Base-by-base conservation (phyloP, 2,113 vertebrate genomes). In the Pardalotus punctatus region DNA sequence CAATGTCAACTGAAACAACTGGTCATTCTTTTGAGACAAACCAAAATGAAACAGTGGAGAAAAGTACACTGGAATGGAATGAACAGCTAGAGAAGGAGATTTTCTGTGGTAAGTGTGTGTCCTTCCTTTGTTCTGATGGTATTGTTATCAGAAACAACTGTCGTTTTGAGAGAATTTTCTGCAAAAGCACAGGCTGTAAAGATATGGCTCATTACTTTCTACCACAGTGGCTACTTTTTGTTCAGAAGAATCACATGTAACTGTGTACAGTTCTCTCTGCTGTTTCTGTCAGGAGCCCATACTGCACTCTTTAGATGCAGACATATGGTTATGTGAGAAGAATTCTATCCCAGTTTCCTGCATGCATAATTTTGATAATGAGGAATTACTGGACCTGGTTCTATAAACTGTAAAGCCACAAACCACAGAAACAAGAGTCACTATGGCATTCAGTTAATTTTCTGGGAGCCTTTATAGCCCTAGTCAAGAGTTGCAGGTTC, bases 21-120 rank as follows among this genome's bases (percentile, higher is more conserved):
- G 25, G 53, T 74, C 88, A 62, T 38, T 66, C 64, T 15, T 97
- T 97, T 74, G 95, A 96, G 72, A 83, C 91, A 56, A 93, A 84
- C 43, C 93, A 94, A 76, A 86, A 86, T 72, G 71, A 83, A 87
- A 95, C 94, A 79, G 88, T 94, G 90, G 97, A 97, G 47, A 97
- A 96, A 38, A 96, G 61, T 43, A 48, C 45, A 11, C 51, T 97
- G 65, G 97, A 90, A 2, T 98, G 97, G 98, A 97, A 97, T 25
- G 80, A 97, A 10, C 69, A 97, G 81, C 88, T 98, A 15, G 98
- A 98, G 79, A 97, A 96, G 17, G 98, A 98, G 70, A 81, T 97
- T 88, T 97, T 98, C 89, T 97, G 91, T 95, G 98, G 98, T 98
- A 95, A 97, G 97, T 90, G 21, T 65, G 7, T 51, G 15, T 54